A percentile compares a stretch with the other conserved stretches of the same genome.
phyloP scores from a whole-genome alignment of 2,888 invertebrate genomes.

The Macrophya alboannulata region DNA sequence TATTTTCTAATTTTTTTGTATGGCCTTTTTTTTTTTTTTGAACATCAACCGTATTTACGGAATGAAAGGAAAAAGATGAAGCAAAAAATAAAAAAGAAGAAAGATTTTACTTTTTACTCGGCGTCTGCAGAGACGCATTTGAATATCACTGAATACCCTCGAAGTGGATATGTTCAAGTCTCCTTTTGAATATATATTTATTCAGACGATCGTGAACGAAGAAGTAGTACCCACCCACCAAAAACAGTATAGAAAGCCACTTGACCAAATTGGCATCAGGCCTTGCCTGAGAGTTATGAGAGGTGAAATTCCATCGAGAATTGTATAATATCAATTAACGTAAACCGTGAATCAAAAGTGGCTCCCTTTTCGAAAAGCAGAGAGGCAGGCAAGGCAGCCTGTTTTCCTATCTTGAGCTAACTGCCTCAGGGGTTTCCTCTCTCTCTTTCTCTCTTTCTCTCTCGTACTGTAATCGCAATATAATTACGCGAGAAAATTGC shows the following conservation, averaged over 20 bases:
- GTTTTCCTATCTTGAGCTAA: constrained; percentile 22
- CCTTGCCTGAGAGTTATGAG: constrained; percentile 2
- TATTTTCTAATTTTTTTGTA: background rate
- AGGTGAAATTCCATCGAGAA: constrained; percentile 20
- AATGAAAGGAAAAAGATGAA: background rate
- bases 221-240: constrained; percentile 29
- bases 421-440: background rate
- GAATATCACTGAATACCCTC: constrained; percentile 35
- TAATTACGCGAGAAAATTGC: constrained; percentile 29
- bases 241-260: background rate
- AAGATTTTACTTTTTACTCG: background rate
- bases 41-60: background rate
- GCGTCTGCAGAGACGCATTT: constrained; percentile 12
- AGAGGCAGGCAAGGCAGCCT: background rate
- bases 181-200: constrained; percentile 46
- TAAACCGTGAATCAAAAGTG: constrained; percentile 25
- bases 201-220: constrained; percentile 22
- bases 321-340: constrained; percentile 29
- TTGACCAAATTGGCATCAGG: constrained; percentile 37
- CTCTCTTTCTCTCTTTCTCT: too few species aligned
- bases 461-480: background rate
- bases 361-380: background rate
- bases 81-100: background rate
- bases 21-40: background rate
- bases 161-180: constrained; percentile 33